Percentiles rank a stretch among this genome's conserved stretches.
These are phyloP conservation scores for Lepidiolamprologus cunningtoni DNA, from an alignment of 2,113 vertebrate species.

Conservation along the genomic window DNA sequence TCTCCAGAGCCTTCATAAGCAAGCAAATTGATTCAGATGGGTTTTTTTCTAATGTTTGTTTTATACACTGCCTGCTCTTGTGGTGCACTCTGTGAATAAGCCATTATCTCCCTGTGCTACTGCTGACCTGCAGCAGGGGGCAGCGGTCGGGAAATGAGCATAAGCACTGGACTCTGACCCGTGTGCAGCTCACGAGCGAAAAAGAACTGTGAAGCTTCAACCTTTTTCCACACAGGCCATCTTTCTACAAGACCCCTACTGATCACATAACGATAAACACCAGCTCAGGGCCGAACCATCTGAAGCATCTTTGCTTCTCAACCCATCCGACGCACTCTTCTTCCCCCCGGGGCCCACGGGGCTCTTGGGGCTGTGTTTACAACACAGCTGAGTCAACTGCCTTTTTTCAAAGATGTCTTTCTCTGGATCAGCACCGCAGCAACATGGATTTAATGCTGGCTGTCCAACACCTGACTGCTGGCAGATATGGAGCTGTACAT, in stretches of 20 bases:
- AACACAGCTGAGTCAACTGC: constrained; percentile 21
- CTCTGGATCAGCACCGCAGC: constrained; percentile 14
- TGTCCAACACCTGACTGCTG: constrained; percentile 15
- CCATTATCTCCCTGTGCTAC: constrained; percentile 23
- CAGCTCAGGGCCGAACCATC: neutral
- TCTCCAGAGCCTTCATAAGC: neutral
- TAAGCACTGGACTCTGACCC: constrained; percentile 42
- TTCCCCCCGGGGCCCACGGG: neutral
- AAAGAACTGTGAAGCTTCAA: constrained; percentile 5
- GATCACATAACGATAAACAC: constrained; percentile 5
- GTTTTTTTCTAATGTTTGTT: neutral
- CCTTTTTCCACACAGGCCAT: constrained; percentile 5
- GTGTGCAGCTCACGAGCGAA: neutral
- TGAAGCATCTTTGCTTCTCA: neutral
- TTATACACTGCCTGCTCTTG: neutral
- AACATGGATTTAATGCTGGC: neutral
- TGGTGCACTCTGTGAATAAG: neutral
- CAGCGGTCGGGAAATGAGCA: constrained; percentile 30
- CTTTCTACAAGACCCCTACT: neutral
- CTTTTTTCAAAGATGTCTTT: constrained; percentile 27
- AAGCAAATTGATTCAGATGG: neutral
- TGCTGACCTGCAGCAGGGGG: constrained; percentile 55
- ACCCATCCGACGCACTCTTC: neutral
- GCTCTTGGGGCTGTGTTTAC: neutral
- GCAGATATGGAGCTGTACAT: constrained; percentile 37